phyloP scores from a whole-genome alignment of 2,113 vertebrate species.

The Dinomys branickii region DNA sequence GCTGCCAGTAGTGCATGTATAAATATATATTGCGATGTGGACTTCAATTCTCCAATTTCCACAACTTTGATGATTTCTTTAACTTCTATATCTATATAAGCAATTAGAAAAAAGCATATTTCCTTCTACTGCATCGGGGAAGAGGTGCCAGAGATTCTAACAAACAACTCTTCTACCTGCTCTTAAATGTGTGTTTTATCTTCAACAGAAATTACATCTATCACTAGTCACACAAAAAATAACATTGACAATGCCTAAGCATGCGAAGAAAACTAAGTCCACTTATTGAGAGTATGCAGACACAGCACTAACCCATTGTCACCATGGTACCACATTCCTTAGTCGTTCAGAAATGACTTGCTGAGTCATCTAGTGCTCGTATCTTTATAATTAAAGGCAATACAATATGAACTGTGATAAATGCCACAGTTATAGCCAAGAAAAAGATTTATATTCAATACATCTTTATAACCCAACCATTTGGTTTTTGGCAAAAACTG shows the following conservation, averaged over 20 bases:
- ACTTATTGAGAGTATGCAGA: background rate
- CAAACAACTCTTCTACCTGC: background rate
- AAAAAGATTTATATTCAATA: background rate
- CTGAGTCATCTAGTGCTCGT: background rate
- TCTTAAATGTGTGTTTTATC: conserved; percentile 41
- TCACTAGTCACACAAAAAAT: background rate
- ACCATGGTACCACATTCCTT: background rate
- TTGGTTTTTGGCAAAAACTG: conserved; percentile 37
- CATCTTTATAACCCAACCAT: background rate
- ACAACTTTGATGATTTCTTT: background rate
- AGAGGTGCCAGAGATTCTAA: background rate
- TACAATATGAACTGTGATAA: background rate
- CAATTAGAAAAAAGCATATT: conserved; percentile 10
- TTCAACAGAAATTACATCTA: background rate
- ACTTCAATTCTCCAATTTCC: background rate
- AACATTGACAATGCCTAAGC: background rate
- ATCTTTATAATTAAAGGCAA: background rate
- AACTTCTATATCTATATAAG: background rate
- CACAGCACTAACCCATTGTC: background rate
- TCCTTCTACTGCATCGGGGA: background rate
- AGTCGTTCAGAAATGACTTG: background rate
- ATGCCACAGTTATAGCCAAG: background rate
- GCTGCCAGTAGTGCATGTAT: background rate
- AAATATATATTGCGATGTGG: background rate
- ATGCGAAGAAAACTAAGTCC: background rate